These are phyloP conservation scores for Toxotes chatareus DNA, from an alignment of 2,113 vertebrate species.

Conservation along the genomic window DNA sequence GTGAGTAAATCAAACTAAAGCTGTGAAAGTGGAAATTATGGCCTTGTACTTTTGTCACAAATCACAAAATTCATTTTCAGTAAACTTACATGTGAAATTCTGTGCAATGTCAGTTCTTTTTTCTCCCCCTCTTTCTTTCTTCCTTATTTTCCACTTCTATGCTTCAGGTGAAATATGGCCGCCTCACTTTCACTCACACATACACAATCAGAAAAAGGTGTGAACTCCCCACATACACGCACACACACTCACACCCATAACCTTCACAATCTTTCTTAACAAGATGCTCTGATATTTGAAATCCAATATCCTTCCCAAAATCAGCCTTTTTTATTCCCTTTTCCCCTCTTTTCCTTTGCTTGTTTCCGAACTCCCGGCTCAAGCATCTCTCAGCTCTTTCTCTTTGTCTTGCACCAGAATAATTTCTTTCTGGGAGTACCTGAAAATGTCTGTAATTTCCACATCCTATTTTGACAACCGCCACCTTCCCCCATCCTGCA, in stretches of 20 bases:
- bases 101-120: neutral
- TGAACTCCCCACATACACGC: neutral
- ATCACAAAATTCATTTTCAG: neutral
- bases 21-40: neutral
- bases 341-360: constrained; percentile 9
- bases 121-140: neutral
- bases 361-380: neutral
- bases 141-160: neutral
- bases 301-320: constrained; percentile 54
- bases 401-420: constrained; percentile 53
- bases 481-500: neutral
- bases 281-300: constrained; percentile 47
- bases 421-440: constrained; percentile 62
- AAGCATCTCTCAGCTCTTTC: constrained; percentile 16
- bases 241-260: constrained; percentile 25
- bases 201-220: neutral
- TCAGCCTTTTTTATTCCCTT: constrained; percentile 9
- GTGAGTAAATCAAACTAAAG: neutral
- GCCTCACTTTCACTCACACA: constrained; percentile 34
- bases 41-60: neutral
- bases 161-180: constrained; percentile 2
- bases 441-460: constrained; percentile 73
- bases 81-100: constrained; percentile 3
- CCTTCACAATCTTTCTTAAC: constrained; percentile 41
- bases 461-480: constrained; percentile 66